These are phyloP conservation scores for Heloderma charlesbogerti DNA, from an alignment of 2,113 vertebrate genomes.

Conservation along the genomic window DNA sequence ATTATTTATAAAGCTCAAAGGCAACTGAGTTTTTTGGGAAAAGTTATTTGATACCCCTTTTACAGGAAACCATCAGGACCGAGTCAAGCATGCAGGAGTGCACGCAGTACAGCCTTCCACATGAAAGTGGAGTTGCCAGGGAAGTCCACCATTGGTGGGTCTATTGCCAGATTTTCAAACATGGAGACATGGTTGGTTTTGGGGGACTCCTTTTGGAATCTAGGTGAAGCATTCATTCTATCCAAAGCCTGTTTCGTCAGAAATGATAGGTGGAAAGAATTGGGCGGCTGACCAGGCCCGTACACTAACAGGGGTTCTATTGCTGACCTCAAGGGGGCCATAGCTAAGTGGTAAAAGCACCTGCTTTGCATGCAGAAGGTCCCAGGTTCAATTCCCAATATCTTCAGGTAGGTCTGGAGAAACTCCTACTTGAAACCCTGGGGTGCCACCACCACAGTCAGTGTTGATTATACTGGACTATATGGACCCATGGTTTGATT, in stretches of 20 bases:
- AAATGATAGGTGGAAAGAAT: too few species aligned
- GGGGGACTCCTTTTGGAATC: background rate
- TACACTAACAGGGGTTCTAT: too few species aligned
- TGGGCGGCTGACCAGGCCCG: background rate
- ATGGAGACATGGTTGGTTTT: background rate
- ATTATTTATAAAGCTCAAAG: slow-evolving; percentile 39
- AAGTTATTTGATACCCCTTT: slow-evolving; percentile 27
- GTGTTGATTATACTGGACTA: too few species aligned
- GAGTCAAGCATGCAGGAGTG: background rate
- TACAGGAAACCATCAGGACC: slow-evolving; percentile 19
- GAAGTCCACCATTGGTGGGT: background rate
- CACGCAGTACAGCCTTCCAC: background rate
- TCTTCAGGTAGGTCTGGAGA: too few species aligned
- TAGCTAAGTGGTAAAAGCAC: too few species aligned
- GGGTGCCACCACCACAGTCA: too few species aligned
- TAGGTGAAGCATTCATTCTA: background rate
- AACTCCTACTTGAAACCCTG: too few species aligned
- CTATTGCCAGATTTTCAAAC: background rate
- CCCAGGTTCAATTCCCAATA: too few species aligned
- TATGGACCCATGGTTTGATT: too few species aligned
- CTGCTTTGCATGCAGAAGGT: too few species aligned
- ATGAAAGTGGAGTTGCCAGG: background rate
- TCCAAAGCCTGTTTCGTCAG: background rate
- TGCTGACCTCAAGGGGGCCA: too few species aligned
- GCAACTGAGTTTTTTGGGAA: slow-evolving; percentile 43